Base-by-base conservation (phyloP, 1,140 invertebrate genomes). In the Drosophila sulfurigaster region DNA sequence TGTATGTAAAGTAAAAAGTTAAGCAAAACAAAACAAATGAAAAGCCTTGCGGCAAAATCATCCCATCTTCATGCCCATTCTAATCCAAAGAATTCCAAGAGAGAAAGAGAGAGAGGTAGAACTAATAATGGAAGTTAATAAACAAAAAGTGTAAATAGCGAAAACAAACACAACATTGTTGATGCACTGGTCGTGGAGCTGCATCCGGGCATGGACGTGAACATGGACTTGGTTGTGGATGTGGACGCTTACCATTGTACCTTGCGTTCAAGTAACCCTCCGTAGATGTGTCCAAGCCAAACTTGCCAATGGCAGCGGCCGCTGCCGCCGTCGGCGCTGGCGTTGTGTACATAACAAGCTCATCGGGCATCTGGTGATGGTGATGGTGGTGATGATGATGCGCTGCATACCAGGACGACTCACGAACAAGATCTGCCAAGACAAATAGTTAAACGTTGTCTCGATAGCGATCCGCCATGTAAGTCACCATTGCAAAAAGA, bases 201-300 rank as follows among this genome's bases (percentile, higher is more conserved):
- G 79, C 63, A 82, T 75, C 82, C 82, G 67, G 79, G 51, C 56
- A 56, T 67, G 35, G 35, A 38, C 35, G 35, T 8, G 32, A 8
- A 32, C 32, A 8, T 32, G 32, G 32, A 32, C 32, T 5, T 32
- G 32, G 32, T 73, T 46, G 78, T 51, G 66, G 74, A 81, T 51
- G 80, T 70, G 82, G 85, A 81, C 75, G 83, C 91, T 92, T 89
- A 92, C 91, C 91, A 81, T 92, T 92, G 81, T 92, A 92, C 91
- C 91, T 92, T 91, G 91, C 82, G 83, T 88, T 92, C 71, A 92
- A 80, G 83, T 92, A 92, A 74, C 86, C 86, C 86, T 92, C 91
- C 48, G 88, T 92, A 52, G 91, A 85, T 52, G 85, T 87, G 79
- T 92, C 91, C 73, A 92, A 70, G 7, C 91, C 91, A 57, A 92